Evolutionary conservation across 2,888 invertebrate genomes (phyloP).

Genomic region (Megaustenia siamemsis): DNA sequence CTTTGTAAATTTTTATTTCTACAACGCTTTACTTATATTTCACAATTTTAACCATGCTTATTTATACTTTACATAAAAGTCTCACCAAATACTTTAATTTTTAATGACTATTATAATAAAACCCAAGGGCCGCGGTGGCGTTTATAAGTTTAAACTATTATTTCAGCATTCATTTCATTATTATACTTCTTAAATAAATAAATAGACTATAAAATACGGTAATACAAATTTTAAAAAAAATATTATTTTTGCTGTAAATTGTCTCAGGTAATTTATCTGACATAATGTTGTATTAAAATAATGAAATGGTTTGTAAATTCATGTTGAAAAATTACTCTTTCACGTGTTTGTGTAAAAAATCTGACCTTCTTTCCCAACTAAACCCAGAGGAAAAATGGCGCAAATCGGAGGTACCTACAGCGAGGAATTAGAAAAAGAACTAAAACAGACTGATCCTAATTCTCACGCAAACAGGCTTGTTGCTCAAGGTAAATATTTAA

Average conservation of each 20-base stretch:
- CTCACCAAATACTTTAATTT: background rate
- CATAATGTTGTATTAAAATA: too few relatives aligned
- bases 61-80: background rate
- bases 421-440: slow-evolving; percentile 69
- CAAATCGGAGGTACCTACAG: slow-evolving; percentile 62
- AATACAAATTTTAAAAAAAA: too few relatives aligned
- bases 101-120: background rate
- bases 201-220: too few relatives aligned
- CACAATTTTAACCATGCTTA: background rate
- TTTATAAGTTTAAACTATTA: too few relatives aligned
- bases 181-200: too few relatives aligned
- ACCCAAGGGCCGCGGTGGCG: background rate
- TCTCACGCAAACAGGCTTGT: slow-evolving; percentile 69
- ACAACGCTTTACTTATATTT: background rate
- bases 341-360: too few relatives aligned
- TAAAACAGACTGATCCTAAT: slow-evolving; percentile 65
- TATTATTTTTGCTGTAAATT: too few relatives aligned
- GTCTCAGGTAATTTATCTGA: too few relatives aligned
- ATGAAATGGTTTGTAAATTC: too few relatives aligned
- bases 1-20: too few relatives aligned
- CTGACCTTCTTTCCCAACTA: background rate
- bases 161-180: too few relatives aligned
- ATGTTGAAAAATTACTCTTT: too few relatives aligned
- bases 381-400: slow-evolving; percentile 42
- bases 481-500: slow-evolving; percentile 66